Conservation (phyloP, 2,113 vertebrate genomes). For the Calyptommatus sinebrachiatus region DNA sequence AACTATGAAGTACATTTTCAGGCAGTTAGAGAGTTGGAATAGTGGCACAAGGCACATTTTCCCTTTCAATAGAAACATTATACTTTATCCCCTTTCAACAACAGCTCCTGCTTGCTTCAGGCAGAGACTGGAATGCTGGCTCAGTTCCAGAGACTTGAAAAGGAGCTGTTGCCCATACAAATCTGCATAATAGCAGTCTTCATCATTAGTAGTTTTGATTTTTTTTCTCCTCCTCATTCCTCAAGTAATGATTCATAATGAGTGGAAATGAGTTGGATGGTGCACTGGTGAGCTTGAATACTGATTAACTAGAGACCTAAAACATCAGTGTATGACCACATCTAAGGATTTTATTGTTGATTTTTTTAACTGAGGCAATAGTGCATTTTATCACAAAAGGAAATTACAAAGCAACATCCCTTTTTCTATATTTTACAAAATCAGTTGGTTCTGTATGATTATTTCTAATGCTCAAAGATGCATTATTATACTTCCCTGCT, state of each 20-base stretch:
- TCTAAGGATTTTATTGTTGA: constrained; percentile 54
- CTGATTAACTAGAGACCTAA: constrained; percentile 56
- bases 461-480: constrained; percentile 32
- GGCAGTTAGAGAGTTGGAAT: constrained; percentile 7
- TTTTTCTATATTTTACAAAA: constrained; percentile 9
- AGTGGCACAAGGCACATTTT: constrained; percentile 17
- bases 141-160: constrained; percentile 59
- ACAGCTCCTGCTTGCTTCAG: constrained; percentile 41
- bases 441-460: constrained; percentile 3
- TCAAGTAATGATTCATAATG: constrained; percentile 56
- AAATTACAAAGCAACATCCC: constrained; percentile 32
- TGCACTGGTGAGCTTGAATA: constrained; percentile 48
- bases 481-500: constrained; percentile 26
- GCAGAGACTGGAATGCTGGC: constrained; percentile 56
- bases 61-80: constrained; percentile 25
- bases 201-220: constrained; percentile 63
- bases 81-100: constrained; percentile 44
- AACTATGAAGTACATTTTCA: constrained; percentile 5
- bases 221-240: constrained; percentile 52
- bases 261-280: constrained; percentile 52
- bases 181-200: constrained; percentile 55
- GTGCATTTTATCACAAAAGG: constrained; percentile 34
- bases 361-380: constrained; percentile 53
- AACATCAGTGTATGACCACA: constrained; percentile 47
- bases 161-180: constrained; percentile 58